phyloP scores from a whole-genome alignment of 2,888 invertebrate genomes.

The Hydraecia micacea region DNA sequence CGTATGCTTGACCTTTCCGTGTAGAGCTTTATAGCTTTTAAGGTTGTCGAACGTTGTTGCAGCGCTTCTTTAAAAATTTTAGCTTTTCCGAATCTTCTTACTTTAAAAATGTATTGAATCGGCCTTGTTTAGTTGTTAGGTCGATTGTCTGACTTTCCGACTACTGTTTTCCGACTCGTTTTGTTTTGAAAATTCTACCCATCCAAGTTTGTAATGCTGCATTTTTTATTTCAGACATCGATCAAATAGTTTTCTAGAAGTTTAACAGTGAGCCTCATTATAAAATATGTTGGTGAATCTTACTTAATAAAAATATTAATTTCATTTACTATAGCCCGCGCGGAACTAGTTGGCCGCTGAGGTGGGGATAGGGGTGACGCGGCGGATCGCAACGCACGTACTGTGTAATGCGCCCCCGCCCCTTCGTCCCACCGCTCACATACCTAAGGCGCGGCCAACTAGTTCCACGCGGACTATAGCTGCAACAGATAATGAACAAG shows the following conservation, averaged over 20 bases:
- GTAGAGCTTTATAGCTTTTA: constrained; percentile 26
- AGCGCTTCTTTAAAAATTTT: neutral
- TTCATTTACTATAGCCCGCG: no score
- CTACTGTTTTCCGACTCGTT: no score
- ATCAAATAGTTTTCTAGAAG: neutral
- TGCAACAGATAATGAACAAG: no score
- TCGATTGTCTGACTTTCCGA: neutral
- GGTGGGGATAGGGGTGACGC: no score
- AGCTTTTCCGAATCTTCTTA: neutral
- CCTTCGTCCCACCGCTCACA: no score
- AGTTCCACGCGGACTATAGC: no score
- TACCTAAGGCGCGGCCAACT: no score
- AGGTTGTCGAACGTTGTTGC: neutral
- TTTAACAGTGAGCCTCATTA: neutral
- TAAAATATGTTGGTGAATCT: neutral
- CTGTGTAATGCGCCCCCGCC: no score
- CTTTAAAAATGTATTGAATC: neutral
- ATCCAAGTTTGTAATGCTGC: neutral
- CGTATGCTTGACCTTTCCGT: constrained; percentile 52
- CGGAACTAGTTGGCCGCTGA: no score
- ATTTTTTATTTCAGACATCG: neutral
- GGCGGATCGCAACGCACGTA: no score
- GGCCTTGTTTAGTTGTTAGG: neutral
- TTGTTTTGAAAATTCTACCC: neutral
- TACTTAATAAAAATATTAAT: neutral